phyloP scores from a whole-genome alignment of 1,140 invertebrate genomes.

The Coboldia fuscipes region DNA sequence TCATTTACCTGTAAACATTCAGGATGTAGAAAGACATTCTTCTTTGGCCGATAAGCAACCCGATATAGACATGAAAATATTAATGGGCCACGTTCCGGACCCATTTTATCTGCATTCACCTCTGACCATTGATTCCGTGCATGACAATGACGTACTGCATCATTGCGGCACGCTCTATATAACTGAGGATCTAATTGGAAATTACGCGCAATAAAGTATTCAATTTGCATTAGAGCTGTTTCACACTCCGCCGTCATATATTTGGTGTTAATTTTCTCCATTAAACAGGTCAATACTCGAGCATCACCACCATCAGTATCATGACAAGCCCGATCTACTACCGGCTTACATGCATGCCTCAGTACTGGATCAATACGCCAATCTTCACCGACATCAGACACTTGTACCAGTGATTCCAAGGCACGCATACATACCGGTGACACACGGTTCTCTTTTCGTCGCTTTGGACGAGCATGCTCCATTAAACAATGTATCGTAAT shows the following conservation, averaged over 20 bases:
- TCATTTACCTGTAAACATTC: conserved; percentile 26
- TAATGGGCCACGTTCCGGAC: conserved; percentile 49
- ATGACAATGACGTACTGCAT: conserved; percentile 65
- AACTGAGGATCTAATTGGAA: conserved; percentile 81
- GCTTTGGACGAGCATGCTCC: conserved; percentile 56
- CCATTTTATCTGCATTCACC: conserved; percentile 32
- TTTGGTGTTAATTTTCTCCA: conserved; percentile 70
- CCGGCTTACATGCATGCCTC: conserved; percentile 59
- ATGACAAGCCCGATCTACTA: conserved; percentile 50
- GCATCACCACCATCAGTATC: conserved; percentile 43
- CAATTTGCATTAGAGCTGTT: conserved; percentile 79
- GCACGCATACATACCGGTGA: conserved; percentile 39
- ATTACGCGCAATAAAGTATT: conserved; percentile 90
- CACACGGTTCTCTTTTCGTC: conserved; percentile 33
- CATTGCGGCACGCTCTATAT: conserved; percentile 56
- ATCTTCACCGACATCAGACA: conserved; percentile 67
- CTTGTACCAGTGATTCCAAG: conserved; percentile 56
- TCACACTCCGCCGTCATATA: conserved; percentile 80
- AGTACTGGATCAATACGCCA: conserved; percentile 83
- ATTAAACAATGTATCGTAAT: conserved; percentile 92
- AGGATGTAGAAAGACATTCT: conserved; percentile 34
- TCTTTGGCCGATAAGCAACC: conserved; percentile 55
- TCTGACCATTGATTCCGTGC: conserved; percentile 60
- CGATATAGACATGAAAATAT: conserved; percentile 84
- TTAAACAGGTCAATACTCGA: conserved; percentile 79